Conservation (phyloP, 2,888 invertebrate species). For the Tuta absoluta region DNA sequence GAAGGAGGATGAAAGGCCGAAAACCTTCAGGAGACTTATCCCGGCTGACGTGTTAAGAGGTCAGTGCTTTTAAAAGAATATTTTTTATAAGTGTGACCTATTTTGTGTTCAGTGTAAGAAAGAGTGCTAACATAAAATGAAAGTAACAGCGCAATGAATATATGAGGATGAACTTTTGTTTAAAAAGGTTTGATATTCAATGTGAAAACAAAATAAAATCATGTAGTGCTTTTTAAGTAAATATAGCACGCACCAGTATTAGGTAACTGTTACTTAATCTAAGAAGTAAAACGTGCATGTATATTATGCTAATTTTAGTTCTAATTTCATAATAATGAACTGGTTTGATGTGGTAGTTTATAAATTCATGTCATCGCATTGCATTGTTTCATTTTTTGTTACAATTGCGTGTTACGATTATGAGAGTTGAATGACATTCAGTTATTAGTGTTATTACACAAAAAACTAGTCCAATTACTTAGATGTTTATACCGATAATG, state of each 20-base stretch:
- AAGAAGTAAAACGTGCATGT: background rate
- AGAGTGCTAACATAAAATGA: background rate
- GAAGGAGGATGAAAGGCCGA: constrained; percentile 81
- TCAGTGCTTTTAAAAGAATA: constrained; percentile 67
- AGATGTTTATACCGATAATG: background rate
- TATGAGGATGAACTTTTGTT: background rate
- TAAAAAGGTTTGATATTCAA: background rate
- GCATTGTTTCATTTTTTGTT: background rate
- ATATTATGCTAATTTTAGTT: constrained; percentile 12
- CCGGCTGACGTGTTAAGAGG: constrained; percentile 95
- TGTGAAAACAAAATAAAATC: background rate
- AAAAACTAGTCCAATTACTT: constrained; percentile 14
- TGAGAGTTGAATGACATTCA: constrained; percentile 10
- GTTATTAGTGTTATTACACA: background rate
- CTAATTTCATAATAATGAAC: constrained; percentile 2
- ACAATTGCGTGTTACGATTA: background rate
- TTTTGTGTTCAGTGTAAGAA: constrained; percentile 7
- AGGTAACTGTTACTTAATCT: constrained; percentile 1
- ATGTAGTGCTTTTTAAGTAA: too few species aligned
- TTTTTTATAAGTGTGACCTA: background rate
- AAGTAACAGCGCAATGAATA: background rate
- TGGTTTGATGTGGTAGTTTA: constrained; percentile 2
- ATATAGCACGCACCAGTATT: background rate
- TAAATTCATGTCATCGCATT: background rate
- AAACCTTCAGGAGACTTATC: constrained; percentile 90